phyloP scores from a whole-genome alignment of 2,797 vertebrate genomes.

The Melanotaenia parkinsoni region DNA sequence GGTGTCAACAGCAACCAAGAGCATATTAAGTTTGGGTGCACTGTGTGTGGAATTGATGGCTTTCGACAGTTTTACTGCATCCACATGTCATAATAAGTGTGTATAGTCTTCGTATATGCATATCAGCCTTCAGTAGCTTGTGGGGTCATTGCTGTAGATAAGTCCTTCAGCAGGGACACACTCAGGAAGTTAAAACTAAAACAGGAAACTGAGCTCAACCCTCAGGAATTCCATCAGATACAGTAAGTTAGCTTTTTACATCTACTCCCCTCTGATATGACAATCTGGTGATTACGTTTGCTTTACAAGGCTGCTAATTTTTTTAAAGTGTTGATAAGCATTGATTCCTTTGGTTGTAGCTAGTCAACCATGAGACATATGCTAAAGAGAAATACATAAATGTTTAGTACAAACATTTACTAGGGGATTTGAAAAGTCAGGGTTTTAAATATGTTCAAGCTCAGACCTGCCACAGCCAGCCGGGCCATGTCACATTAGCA shows the following conservation, averaged over 20 bases:
- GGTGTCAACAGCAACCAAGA: not conserved
- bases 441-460: slow-evolving; percentile 4
- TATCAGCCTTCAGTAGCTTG: slow-evolving; percentile 12
- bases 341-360: not conserved
- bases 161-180: slow-evolving; percentile 49
- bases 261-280: slow-evolving; percentile 28
- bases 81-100: not conserved
- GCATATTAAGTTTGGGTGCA: not conserved
- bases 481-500: slow-evolving; percentile 4
- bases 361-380: not conserved
- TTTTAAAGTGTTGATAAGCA: not conserved
- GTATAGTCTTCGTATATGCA: slow-evolving; percentile 17
- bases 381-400: not conserved
- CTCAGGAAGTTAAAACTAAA: slow-evolving; percentile 79
- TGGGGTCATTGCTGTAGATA: slow-evolving; percentile 26
- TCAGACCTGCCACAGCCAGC: slow-evolving; percentile 17
- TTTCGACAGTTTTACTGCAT: slow-evolving; percentile 1
- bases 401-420: not conserved
- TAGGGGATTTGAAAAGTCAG: not conserved
- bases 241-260: slow-evolving; percentile 51
- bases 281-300: slow-evolving; percentile 6
- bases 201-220: slow-evolving; percentile 80
- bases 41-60: not conserved
- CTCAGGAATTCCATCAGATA: slow-evolving; percentile 77
- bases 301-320: not conserved